Evolutionary conservation across 2,113 vertebrate species (phyloP), one percentile per base, ranked within the genome.

Genomic region (Pyxicephalus adspersus): DNA sequence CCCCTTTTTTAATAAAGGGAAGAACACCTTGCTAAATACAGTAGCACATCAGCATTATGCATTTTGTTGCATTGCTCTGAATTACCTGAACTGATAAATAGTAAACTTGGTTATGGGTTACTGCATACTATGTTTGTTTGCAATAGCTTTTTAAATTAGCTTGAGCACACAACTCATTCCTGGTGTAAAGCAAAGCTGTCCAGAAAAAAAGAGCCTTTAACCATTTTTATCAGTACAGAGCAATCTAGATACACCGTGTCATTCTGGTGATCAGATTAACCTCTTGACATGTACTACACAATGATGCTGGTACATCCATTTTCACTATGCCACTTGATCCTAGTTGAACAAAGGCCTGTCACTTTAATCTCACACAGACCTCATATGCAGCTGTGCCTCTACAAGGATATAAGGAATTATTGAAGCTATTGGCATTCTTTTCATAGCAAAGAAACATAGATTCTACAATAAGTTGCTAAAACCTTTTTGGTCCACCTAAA

Each of bases 241-340:
- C 58, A 63, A 45, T 25, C 23, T 64, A 17, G 80, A 85, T 72
- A 83, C 54, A 60, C 61, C 64, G 75, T 70, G 64, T 61, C 51
- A 45, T 38, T 73, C 77, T 60, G 65, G 80, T 71, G 72, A 52
- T 68, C 51, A 51, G 50, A 58, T 57, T 77, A 64, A 72, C 65
- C 76, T 64, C 64, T 71, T 75, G 70, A 65, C 58, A 64, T 50
- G 17, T 54, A 73, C 64, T 75, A 67, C 50, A 83, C 51, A 67
- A 58, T 58, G 61, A 60, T 84, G 28, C 67, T 72, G 66, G 71
- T 80, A 81, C 68, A 81, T 81, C 84, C 68, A 80, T 52, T 71
- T 51, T 83, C 22, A 81, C 83, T 84, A 80, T 63, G 60, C 83
- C 50, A 58, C 68, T 79, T 81, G 76, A 82, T 74, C 76, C 72